These are phyloP conservation scores for Gallinago media DNA, from an alignment of 2,113 vertebrate species.

Conservation along the genomic window DNA sequence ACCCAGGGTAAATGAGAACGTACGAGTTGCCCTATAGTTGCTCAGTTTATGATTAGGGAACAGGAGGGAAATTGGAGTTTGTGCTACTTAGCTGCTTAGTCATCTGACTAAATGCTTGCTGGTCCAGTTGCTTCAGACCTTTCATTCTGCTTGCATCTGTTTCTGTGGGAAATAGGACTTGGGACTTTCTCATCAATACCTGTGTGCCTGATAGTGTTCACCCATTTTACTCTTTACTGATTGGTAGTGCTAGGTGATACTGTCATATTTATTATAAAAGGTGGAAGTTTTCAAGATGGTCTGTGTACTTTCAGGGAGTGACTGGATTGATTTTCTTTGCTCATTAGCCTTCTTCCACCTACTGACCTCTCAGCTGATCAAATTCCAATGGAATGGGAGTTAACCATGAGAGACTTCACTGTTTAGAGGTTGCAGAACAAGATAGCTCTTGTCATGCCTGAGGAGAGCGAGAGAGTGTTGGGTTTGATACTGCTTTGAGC, in stretches of 20 bases:
- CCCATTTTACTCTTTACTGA: background rate
- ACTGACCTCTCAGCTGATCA: background rate
- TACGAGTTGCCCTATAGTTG: background rate
- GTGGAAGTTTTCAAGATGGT: background rate
- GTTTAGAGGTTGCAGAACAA: background rate
- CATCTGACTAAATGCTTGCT: background rate
- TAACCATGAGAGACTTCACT: background rate
- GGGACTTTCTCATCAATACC: background rate
- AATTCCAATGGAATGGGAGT: background rate
- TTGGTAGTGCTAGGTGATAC: fast-evolving
- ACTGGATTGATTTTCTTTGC: background rate
- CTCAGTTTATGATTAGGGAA: background rate
- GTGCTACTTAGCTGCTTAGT: background rate
- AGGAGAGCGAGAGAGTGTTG: background rate
- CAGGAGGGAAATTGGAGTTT: background rate
- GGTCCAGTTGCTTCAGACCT: background rate
- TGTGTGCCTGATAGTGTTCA: background rate
- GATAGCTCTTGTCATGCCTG: background rate
- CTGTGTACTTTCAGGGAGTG: background rate
- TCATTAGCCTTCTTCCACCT: background rate
- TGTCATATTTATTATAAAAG: background rate
- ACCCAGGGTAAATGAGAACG: background rate
- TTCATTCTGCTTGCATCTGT: background rate
- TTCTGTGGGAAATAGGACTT: background rate
- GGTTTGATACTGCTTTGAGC: background rate